Percentiles rank a stretch among this genome's conserved stretches.
These are phyloP conservation scores for Ormyrus labotus DNA, from an alignment of 2,888 invertebrate species.

Conservation along the genomic window DNA sequence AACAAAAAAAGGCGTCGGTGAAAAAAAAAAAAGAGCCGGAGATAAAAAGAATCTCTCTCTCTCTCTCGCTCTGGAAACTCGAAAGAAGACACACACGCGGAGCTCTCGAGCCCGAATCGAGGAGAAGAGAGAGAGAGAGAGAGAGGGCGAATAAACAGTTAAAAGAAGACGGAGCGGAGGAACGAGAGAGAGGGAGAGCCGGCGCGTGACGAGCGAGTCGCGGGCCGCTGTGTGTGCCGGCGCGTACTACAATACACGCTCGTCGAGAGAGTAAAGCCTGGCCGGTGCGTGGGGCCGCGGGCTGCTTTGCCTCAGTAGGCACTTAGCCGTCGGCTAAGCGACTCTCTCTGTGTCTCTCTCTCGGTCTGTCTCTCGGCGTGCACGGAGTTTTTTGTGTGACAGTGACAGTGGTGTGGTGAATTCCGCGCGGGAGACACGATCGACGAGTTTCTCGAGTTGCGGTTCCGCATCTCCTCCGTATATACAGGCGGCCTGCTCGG, in stretches of 20 bases:
- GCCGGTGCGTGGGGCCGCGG: constrained; percentile 8
- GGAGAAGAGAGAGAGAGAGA: not conserved
- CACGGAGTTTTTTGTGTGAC: too few species aligned
- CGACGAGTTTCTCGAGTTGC: too few species aligned
- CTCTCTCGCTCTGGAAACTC: too few species aligned
- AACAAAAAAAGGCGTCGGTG: too few species aligned
- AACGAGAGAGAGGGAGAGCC: not conserved
- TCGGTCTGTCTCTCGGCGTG: too few species aligned
- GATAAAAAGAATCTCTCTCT: too few species aligned
- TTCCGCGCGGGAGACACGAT: too few species aligned
- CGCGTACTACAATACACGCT: not conserved
- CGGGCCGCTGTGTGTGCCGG: not conserved
- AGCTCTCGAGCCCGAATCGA: not conserved
- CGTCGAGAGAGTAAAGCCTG: not conserved
- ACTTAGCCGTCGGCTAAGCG: constrained; percentile 30
- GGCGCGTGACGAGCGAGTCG: not conserved
- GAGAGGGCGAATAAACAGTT: not conserved
- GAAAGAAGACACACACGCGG: too few species aligned
- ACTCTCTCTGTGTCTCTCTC: too few species aligned
- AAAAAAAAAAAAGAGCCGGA: too few species aligned
- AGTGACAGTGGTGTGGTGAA: too few species aligned
- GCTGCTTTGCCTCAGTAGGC: constrained; percentile 30
- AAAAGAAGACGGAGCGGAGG: not conserved
- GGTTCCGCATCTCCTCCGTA: too few species aligned
- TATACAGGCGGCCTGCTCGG: not conserved